Base-by-base conservation (phyloP, 37 sponge, comb jelly and placozoan genomes). In the Geodia barretti region DNA sequence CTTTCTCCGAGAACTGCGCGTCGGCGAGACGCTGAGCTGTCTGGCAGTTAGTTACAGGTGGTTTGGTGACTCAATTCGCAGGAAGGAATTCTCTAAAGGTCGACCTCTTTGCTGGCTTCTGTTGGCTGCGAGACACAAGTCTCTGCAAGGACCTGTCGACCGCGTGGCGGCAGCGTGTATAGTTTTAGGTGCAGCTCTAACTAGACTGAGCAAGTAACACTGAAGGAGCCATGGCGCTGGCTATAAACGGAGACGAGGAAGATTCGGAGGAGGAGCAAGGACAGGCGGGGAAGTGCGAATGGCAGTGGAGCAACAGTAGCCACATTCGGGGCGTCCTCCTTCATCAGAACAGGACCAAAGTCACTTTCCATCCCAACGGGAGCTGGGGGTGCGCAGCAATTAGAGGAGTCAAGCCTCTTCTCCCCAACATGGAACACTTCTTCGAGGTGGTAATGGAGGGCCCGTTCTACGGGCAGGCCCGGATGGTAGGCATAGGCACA, bases 391-490 rank as follows among this genome's bases (percentile, higher is more conserved):
- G 88, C 40, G 67, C 70, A 0, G 92, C 76, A 7, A 62, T 87
- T 0, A 74, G 80, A 23, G 92, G 92, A 3, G 71, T 54, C 58
- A 80, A 66, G 41, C 34, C 88, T 5, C 83, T 92, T 14, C 62
- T 21, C 3, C 29, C 73, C 14, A 84, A 88, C 64, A 92, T 92
- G 92, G 92, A 92, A 35, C 92, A 92, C 58, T 84, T 75, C 84
- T 92, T 92, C 69, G 88, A 92, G 47, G 85, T 92, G n/a, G 81
- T 87, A n/a, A 62, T 92, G 81, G 38, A 59, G 19, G 67, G 68
- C 1, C 92, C 92, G 11, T 87, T 87, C n/a, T 68, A 80, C 60
- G 92, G 92, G 11, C 69, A 84, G 26, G 92, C 88, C 37, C 41
- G 85, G n/a, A 84, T 83, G 82, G 85, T 92, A 7, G 92, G 92